These are phyloP conservation scores for Aphidoletes aphidimyza DNA, from an alignment of 2,888 invertebrate species.

Conservation along the genomic window DNA sequence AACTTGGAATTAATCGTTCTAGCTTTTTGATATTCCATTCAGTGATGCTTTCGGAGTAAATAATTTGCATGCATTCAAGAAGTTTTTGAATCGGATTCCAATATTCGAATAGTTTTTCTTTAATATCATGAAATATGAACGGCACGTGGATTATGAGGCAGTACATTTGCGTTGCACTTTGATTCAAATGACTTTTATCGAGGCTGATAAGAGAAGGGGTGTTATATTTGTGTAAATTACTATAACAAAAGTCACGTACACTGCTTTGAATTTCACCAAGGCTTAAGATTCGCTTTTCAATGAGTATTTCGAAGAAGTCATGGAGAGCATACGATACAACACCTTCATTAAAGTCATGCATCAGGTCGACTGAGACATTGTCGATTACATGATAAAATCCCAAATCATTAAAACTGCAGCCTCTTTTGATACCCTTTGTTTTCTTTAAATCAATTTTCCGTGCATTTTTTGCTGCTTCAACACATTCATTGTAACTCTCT, in stretches of 20 bases:
- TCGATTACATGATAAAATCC: neutral
- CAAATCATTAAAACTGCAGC: neutral
- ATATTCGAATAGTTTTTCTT: neutral
- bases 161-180: neutral
- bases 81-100: neutral
- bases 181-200: neutral
- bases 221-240: neutral
- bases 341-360: slow-evolving; percentile 45
- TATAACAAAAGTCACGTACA: too few species aligned
- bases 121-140: neutral
- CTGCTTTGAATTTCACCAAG: too few species aligned
- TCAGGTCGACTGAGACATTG: neutral
- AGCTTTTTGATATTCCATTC: neutral
- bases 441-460: neutral
- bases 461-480: neutral
- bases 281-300: neutral
- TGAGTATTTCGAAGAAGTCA: neutral
- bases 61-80: neutral
- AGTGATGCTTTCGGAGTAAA: neutral
- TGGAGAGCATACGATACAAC: neutral
- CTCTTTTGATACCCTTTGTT: neutral
- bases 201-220: neutral
- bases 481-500: neutral
- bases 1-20: neutral
- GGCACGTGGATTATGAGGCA: neutral